Evolutionary conservation across 1,140 invertebrate species (phyloP).

Genomic region (Archegozetes longisetosus): DNA sequence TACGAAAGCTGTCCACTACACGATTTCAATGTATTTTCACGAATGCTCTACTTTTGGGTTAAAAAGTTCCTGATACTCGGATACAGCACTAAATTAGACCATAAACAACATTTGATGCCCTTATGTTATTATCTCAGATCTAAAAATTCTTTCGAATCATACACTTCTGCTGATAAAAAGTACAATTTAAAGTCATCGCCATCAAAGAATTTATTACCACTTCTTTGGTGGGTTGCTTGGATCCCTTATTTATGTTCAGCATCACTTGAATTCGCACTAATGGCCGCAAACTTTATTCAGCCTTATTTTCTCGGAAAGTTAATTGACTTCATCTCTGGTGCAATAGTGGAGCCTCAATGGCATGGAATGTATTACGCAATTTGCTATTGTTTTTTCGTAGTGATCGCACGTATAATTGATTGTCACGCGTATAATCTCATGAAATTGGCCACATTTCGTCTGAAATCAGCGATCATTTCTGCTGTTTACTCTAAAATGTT

Average conservation of each 20-base stretch:
- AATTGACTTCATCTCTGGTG: background rate
- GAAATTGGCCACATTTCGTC: conserved; percentile 22
- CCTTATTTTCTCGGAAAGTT: background rate
- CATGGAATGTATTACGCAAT: background rate
- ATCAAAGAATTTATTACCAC: background rate
- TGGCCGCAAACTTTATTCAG: background rate
- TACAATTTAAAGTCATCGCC: background rate
- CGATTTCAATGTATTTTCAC: background rate
- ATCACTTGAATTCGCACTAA: background rate
- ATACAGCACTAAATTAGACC: background rate
- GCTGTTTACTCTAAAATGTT: conserved; percentile 31
- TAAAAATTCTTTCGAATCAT: background rate
- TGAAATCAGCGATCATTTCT: conserved; percentile 26
- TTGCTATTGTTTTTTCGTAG: background rate
- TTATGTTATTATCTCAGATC: background rate
- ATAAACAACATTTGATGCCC: background rate
- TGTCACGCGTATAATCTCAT: conserved; percentile 23
- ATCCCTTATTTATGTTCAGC: background rate
- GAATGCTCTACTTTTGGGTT: background rate
- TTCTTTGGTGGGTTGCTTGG: background rate
- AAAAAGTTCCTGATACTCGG: background rate
- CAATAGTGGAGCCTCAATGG: background rate
- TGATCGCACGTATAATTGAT: background rate
- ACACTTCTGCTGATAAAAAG: background rate
- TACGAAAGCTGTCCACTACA: background rate